Conservation (phyloP, 1,140 invertebrate species). For the Varroa destructor region DNA sequence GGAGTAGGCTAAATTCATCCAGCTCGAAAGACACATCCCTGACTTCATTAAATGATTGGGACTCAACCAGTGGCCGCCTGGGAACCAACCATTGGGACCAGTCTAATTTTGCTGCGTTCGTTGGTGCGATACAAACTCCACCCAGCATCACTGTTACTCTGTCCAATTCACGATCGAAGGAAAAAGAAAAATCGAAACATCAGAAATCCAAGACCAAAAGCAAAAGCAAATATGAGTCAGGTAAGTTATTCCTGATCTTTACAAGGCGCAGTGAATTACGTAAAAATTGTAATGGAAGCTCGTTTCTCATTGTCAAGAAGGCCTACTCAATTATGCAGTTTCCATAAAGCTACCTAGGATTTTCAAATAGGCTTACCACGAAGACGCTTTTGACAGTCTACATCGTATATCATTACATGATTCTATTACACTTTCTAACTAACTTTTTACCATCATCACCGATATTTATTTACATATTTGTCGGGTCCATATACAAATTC, state of each 20-base stretch:
- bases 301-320: too few species aligned
- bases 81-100: conserved; percentile 11
- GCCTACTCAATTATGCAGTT: too few species aligned
- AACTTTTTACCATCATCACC: too few species aligned
- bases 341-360: too few species aligned
- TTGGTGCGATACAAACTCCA: conserved; percentile 21
- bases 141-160: conserved; percentile 23
- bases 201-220: conserved; percentile 9
- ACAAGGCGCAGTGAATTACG: background rate
- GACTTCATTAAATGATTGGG: conserved; percentile 16
- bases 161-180: background rate
- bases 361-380: too few species aligned
- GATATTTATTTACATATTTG: too few species aligned
- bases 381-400: too few species aligned
- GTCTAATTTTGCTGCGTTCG: conserved; percentile 16
- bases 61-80: background rate
- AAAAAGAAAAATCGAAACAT: background rate
- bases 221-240: conserved; percentile 8
- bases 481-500: too few species aligned
- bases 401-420: too few species aligned
- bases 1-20: background rate
- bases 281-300: too few species aligned
- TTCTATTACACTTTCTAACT: too few species aligned
- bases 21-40: conserved; percentile 22
- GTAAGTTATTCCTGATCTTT: background rate